phyloP scores from a whole-genome alignment of 2,888 invertebrate species.

The Polyploca ridens region DNA sequence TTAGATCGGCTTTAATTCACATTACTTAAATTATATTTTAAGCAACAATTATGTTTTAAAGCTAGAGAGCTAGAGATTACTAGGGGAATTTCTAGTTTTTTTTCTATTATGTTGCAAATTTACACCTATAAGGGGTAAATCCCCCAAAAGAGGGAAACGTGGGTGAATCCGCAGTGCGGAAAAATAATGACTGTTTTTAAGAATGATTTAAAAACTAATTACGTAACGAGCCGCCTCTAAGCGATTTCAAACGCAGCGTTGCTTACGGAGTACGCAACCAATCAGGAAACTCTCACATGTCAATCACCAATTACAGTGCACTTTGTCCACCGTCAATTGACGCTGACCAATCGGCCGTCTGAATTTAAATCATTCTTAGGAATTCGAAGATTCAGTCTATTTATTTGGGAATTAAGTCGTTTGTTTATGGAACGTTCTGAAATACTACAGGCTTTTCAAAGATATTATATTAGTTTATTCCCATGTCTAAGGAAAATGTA shows the following conservation, averaged over 20 bases:
- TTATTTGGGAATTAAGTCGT: constrained; percentile 40
- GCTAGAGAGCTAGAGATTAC: no score
- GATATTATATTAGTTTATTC: no score
- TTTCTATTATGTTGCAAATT: no score
- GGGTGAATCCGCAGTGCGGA: no score
- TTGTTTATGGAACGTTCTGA: constrained; percentile 11
- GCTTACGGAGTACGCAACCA: constrained; percentile 51
- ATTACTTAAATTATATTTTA: no score
- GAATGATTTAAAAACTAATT: background rate
- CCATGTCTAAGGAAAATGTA: no score
- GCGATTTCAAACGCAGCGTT: constrained; percentile 41
- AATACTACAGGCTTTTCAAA: background rate
- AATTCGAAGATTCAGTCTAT: constrained; percentile 36
- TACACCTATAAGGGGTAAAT: no score
- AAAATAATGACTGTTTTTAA: no score
- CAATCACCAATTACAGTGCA: constrained; percentile 80
- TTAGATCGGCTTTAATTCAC: no score
- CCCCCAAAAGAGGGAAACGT: no score
- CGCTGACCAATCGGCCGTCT: constrained; percentile 66
- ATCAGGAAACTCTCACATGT: constrained; percentile 78
- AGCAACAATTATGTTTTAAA: no score
- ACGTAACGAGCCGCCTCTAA: background rate
- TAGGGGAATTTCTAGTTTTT: no score
- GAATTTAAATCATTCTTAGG: constrained; percentile 67
- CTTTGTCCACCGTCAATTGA: constrained; percentile 70